These are phyloP conservation scores for Oophaga sylvatica DNA, from an alignment of 2,797 vertebrate genomes.

Conservation along the genomic window DNA sequence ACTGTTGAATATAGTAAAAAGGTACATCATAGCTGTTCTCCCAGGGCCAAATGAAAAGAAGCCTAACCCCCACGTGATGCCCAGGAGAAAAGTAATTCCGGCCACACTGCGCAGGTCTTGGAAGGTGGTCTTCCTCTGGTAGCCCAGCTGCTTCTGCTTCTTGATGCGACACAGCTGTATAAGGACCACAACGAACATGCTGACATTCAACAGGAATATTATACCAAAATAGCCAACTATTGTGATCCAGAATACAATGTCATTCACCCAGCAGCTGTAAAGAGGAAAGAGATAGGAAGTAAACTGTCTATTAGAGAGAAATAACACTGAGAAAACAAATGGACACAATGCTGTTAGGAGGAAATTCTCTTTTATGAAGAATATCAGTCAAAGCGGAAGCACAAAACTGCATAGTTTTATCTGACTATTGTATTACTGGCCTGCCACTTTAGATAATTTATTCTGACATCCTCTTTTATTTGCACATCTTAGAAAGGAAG, in stretches of 20 bases:
- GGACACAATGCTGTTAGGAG: no score
- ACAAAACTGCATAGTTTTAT: no score
- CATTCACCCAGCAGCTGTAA: constrained; percentile 91
- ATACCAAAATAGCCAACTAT: constrained; percentile 91
- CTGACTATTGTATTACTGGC: no score
- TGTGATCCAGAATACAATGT: constrained; percentile 84
- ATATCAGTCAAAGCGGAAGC: no score
- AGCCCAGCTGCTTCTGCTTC: constrained; percentile 89
- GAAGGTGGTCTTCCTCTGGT: constrained; percentile 80
- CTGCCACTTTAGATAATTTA: no score
- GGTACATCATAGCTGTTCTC: constrained; percentile 85
- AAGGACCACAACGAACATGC: constrained; percentile 92
- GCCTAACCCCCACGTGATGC: constrained; percentile 95
- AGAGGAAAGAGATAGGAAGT: not conserved
- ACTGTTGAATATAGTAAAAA: constrained; percentile 92
- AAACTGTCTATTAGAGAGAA: not conserved
- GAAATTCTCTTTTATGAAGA: no score
- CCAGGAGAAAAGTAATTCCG: constrained; percentile 87
- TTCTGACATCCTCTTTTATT: no score
- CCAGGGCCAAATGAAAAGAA: constrained; percentile 91
- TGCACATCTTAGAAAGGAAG: no score
- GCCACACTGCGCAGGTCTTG: constrained; percentile 86
- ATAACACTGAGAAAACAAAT: not conserved
- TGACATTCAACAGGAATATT: constrained; percentile 83
- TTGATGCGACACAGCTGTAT: constrained; percentile 91